These are phyloP conservation scores for Hoplodrina ambigua DNA, from an alignment of 2,888 invertebrate genomes.

Conservation along the genomic window DNA sequence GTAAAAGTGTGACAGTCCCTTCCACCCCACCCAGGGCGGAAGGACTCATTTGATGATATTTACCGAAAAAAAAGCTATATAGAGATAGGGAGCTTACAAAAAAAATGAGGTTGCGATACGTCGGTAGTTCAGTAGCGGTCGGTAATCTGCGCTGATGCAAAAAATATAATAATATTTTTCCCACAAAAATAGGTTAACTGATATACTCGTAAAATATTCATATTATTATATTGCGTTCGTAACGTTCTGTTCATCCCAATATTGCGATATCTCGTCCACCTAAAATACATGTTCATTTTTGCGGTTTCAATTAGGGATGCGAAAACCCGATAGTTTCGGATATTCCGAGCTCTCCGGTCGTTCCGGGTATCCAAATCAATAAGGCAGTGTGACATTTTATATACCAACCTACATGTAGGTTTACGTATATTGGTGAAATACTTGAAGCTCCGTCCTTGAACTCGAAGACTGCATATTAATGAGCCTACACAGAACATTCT, in stretches of 20 bases:
- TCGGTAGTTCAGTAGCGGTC: no score
- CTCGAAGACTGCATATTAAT: conserved; percentile 16
- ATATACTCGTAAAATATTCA: no score
- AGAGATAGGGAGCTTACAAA: no score
- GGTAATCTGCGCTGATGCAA: no score
- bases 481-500: background rate
- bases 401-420: background rate
- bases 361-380: conserved; percentile 30
- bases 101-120: no score
- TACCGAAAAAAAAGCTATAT: no score
- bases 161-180: no score
- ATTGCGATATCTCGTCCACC: conserved; percentile 7
- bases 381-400: background rate
- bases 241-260: background rate
- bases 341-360: conserved; percentile 17
- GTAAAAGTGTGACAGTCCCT: no score
- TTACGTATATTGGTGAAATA: background rate
- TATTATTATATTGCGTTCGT: no score
- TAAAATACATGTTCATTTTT: conserved; percentile 51
- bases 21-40: no score
- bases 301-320: conserved; percentile 46
- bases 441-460: background rate
- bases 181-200: no score
- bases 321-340: conserved; percentile 48
- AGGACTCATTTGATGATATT: no score